Percentiles rank a stretch among this genome's conserved stretches.
These are phyloP conservation scores for Anthoscopus minutus DNA, from an alignment of 2,113 vertebrate genomes.

Conservation along the genomic window DNA sequence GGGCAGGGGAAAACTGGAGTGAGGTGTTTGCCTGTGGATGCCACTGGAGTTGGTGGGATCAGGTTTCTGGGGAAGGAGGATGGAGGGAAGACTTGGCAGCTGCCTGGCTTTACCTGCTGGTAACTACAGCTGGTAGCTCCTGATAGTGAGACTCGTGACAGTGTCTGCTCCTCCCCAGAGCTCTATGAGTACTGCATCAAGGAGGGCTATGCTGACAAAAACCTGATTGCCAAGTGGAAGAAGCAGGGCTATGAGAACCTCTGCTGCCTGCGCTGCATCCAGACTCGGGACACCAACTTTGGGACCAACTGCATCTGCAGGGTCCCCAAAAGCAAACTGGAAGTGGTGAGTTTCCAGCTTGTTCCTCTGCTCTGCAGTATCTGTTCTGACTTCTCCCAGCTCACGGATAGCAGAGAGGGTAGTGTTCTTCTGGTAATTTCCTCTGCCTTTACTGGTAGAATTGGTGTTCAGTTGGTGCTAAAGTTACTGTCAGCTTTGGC, in stretches of 20 bases:
- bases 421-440: not conserved
- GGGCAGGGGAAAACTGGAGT: not conserved
- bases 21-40: not conserved
- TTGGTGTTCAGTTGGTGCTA: not conserved
- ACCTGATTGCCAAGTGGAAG: conserved; percentile 98
- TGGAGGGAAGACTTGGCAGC: not conserved
- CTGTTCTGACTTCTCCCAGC: not conserved
- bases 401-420: not conserved
- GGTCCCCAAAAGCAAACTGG: conserved; percentile 96
- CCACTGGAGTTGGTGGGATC: not conserved
- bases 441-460: not conserved
- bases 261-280: conserved; percentile 95
- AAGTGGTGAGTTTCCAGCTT: conserved; percentile 81
- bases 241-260: conserved; percentile 97
- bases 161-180: conserved; percentile 69
- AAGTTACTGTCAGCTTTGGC: not conserved
- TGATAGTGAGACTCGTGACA: not conserved
- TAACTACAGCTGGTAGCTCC: not conserved
- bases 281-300: conserved; percentile 96
- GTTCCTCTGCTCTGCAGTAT: not conserved
- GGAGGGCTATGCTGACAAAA: conserved; percentile 96
- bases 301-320: conserved; percentile 98
- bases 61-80: not conserved
- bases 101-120: not conserved
- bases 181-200: conserved; percentile 96